Conservation (phyloP, 1,140 invertebrate species). For the Pseudomyrmex gracilis region DNA sequence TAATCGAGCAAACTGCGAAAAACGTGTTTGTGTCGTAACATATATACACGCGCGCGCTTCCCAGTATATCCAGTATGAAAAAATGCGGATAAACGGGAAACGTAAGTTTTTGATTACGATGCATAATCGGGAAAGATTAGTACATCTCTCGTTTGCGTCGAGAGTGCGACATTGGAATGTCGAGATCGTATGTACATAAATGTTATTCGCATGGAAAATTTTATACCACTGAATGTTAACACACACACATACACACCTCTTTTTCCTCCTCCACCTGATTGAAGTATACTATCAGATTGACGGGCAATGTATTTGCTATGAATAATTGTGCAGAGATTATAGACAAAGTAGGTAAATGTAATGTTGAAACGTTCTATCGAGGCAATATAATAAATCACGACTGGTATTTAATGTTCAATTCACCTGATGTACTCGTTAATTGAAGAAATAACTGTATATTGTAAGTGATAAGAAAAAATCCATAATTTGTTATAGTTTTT, state of each 20-base stretch:
- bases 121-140: conserved; percentile 33
- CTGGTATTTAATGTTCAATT: conserved; percentile 14
- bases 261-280: no score
- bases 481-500: neutral
- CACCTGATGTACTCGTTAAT: neutral
- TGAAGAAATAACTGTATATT: conserved; percentile 27
- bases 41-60: neutral
- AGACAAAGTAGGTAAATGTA: no score
- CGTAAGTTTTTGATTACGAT: conserved; percentile 36
- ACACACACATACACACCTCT: no score
- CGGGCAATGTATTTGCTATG: no score
- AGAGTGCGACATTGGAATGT: conserved; percentile 34
- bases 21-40: neutral
- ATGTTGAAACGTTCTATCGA: neutral
- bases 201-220: conserved; percentile 7
- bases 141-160: neutral
- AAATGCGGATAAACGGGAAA: conserved; percentile 45
- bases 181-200: conserved; percentile 18
- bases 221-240: neutral
- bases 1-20: conserved; percentile 12
- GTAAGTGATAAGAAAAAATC: conserved; percentile 9
- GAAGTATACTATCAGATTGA: no score
- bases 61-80: neutral
- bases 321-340: no score
- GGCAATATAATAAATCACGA: conserved; percentile 10